These are phyloP conservation scores for Steinernema khuongi DNA, from an alignment of 1,140 invertebrate genomes.

Conservation along the genomic window DNA sequence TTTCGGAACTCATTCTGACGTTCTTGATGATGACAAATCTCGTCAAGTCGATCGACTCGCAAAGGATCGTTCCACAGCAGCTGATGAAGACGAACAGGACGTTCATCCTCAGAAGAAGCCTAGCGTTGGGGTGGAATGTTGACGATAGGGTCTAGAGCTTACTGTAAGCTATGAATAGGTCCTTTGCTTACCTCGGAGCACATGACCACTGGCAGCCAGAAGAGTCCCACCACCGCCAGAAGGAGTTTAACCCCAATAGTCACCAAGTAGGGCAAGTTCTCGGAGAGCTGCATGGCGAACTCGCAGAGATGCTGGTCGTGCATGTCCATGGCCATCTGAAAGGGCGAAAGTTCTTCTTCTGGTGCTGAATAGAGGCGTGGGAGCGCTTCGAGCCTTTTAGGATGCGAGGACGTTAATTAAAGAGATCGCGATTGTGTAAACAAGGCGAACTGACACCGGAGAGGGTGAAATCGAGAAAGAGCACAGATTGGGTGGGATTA, in stretches of 20 bases:
- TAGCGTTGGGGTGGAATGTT: neutral
- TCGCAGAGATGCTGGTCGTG: neutral
- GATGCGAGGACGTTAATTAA: too few relatives aligned
- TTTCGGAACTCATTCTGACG: neutral
- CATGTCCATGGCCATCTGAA: slow-evolving; percentile 3
- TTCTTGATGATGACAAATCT: neutral
- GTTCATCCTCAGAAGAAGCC: neutral
- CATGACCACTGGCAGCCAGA: neutral
- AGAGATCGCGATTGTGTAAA: too few relatives aligned
- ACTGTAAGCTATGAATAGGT: neutral
- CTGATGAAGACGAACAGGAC: neutral
- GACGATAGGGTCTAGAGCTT: neutral
- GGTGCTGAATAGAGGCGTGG: too few relatives aligned
- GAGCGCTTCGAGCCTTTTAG: too few relatives aligned
- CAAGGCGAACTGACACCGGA: too few relatives aligned
- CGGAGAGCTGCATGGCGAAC: neutral
- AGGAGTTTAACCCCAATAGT: neutral
- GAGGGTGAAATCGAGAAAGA: too few relatives aligned
- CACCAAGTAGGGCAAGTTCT: neutral
- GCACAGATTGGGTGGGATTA: too few relatives aligned
- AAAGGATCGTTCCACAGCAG: neutral
- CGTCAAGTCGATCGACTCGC: neutral
- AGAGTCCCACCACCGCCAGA: neutral
- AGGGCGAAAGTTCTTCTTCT: too few relatives aligned
- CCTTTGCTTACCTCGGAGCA: neutral